These are phyloP conservation scores for Halcyon leucocephala DNA, from an alignment of 2,797 vertebrate species.

Conservation along the genomic window DNA sequence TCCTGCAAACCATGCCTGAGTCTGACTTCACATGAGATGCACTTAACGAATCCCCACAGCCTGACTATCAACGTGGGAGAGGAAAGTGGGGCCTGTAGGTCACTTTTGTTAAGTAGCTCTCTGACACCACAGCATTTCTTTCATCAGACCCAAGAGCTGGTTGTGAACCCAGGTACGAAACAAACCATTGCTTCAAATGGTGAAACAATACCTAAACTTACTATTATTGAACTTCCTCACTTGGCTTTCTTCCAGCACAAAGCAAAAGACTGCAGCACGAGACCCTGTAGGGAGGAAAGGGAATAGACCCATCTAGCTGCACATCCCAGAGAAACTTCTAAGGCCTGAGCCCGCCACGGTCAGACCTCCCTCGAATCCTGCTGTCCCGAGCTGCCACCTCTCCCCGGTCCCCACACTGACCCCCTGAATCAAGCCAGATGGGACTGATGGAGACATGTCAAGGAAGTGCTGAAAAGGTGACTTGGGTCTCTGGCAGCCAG, in stretches of 20 bases:
- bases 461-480: constrained; percentile 87
- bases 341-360: neutral
- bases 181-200: neutral
- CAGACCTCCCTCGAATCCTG: constrained; percentile 76
- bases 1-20: neutral
- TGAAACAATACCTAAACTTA: neutral
- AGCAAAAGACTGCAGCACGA: neutral
- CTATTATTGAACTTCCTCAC: neutral
- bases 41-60: neutral
- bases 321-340: constrained; percentile 20
- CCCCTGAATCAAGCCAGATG: constrained; percentile 83
- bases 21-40: neutral
- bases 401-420: constrained; percentile 75
- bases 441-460: constrained; percentile 81
- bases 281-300: neutral
- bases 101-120: neutral
- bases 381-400: constrained; percentile 71
- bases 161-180: neutral
- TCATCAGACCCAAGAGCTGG: neutral
- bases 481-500: constrained; percentile 83
- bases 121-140: neutral
- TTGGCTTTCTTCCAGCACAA: neutral
- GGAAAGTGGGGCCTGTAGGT: neutral
- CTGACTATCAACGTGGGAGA: neutral
- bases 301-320: constrained; percentile 19